Evolutionary conservation across 1,140 invertebrate species (phyloP), one percentile per base, ranked within the genome.

Genomic region (Campoletis sonorensis): DNA sequence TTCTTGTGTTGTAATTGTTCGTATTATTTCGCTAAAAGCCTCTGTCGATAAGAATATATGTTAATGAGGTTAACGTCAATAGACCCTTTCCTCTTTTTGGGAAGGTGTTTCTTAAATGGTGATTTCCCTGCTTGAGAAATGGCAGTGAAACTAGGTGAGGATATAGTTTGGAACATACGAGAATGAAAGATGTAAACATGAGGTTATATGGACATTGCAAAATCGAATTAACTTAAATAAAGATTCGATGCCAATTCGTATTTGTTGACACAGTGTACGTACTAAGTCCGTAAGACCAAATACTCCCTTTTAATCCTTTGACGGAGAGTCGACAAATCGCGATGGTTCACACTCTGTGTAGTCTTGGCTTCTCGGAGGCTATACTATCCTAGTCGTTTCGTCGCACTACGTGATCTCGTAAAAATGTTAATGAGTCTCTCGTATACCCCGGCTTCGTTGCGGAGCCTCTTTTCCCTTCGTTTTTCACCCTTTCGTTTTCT

Each of bases 321-420:
- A 78, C 78, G 79, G 83, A 85, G 85, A 84, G 79, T 86, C 86
- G 85, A 83, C 86, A 86, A 90, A 89, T 87, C 86, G 84, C 81
- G 81, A 82, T 79, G 73, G 82, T 79, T 82, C 75, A 72, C 33
- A 79, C 70, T 77, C 51, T 78, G 30, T 70, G 16, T 70, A 70
- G 67, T 70, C 67, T 33, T 27, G 15, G 26, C 37, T 15, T 30
- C 51, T 26, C 30, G n/a, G 21, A 61, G 16, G 67, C 54, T 33
- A 30, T 64, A 61, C 7, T 26, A 78, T 78, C 37, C 33, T 37
- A 78, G 16, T 26, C 51, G 23, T 61, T 80, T 75, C 61, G 80
- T 27, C 70, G 80, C 77, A 84, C 88, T 89, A 91, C 88, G 88
- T 87, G 85, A 89, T 86, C 87, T 89, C 89, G 85, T 91, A 90